Evolutionary conservation across 2,113 vertebrate species (phyloP).

Genomic region (Antidorcas marsupialis): DNA sequence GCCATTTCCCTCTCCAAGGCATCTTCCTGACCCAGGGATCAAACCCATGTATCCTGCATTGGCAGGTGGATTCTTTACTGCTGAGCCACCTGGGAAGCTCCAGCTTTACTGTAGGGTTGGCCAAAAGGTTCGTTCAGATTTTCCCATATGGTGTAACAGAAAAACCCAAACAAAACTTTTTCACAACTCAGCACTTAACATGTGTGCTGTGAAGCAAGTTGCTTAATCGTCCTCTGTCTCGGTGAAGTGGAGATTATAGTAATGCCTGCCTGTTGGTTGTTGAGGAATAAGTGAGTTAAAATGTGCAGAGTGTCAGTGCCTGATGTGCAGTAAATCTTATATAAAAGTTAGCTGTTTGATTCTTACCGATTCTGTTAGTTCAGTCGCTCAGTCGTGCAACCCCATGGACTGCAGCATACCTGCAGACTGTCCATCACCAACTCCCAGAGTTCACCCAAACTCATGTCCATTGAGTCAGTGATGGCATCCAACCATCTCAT

Average conservation of each 20-base stretch:
- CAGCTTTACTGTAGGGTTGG: background rate
- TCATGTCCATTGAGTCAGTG: background rate
- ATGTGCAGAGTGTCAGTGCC: background rate
- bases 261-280: background rate
- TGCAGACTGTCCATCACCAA: background rate
- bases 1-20: background rate
- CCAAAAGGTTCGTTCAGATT: background rate
- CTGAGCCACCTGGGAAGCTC: background rate
- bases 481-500: background rate
- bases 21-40: background rate
- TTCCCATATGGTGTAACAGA: background rate
- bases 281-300: background rate
- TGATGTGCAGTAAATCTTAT: background rate
- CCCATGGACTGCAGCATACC: background rate
- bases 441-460: background rate
- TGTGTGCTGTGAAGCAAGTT: background rate
- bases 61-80: background rate
- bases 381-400: background rate
- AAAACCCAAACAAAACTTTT: background rate
- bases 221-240: background rate
- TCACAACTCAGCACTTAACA: background rate
- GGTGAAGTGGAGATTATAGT: background rate
- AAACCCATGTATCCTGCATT: background rate
- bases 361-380: background rate
- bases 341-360: background rate